phyloP scores from a whole-genome alignment of 2,888 invertebrate genomes.

The Tachystola acroxantha region DNA sequence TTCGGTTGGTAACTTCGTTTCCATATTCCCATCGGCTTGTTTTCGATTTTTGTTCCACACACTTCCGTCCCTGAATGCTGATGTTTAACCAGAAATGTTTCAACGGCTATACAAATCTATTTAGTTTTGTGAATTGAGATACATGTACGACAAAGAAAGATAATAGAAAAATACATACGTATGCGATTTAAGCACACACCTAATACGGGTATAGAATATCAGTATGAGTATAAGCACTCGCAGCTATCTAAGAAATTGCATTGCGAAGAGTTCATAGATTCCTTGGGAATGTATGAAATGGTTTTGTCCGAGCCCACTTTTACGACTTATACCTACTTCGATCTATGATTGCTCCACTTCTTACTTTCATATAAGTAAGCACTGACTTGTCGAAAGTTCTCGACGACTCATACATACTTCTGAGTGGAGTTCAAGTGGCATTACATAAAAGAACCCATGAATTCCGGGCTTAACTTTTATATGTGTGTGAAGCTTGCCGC shows the following conservation, averaged over 20 bases:
- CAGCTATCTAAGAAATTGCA: constrained; percentile 10
- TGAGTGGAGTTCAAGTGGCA: constrained; percentile 44
- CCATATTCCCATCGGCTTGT: constrained; percentile 35
- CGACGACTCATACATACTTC: constrained; percentile 39
- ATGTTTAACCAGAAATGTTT: too few relatives aligned
- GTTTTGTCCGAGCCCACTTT: constrained; percentile 17
- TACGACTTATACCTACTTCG: constrained; percentile 7
- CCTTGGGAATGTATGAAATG: constrained; percentile 27
- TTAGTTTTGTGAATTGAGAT: too few relatives aligned
- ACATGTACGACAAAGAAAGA: too few relatives aligned
- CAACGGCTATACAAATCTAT: too few relatives aligned
- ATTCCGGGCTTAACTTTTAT: constrained; percentile 32
- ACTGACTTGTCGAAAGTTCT: constrained; percentile 45
- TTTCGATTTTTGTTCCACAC: constrained; percentile 23
- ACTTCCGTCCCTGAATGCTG: constrained; percentile 26
- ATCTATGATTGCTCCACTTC: constrained; percentile 41
- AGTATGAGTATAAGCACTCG: too few relatives aligned
- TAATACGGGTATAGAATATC: too few relatives aligned
- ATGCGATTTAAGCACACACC: too few relatives aligned
- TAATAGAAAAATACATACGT: too few relatives aligned
- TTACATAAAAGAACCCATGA: constrained; percentile 48
- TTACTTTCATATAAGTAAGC: constrained; percentile 50
- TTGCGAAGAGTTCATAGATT: constrained; percentile 21
- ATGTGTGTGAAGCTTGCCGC: constrained; percentile 31
- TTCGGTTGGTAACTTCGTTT: constrained; percentile 39